These are phyloP conservation scores for Clusia tigrina DNA, from an alignment of 2,888 invertebrate species.

Conservation along the genomic window DNA sequence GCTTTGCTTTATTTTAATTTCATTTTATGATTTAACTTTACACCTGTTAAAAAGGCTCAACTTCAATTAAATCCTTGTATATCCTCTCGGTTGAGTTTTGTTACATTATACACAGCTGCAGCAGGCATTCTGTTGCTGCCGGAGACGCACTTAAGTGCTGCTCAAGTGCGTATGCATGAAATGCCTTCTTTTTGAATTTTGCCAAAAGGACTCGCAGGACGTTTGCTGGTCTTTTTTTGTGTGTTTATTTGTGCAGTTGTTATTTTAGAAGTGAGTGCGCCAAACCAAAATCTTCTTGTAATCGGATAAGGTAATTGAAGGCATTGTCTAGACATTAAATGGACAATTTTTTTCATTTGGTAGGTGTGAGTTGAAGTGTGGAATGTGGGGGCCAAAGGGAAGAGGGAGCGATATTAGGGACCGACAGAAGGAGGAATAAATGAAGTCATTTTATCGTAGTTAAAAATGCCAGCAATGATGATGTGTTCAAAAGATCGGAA, in stretches of 20 bases:
- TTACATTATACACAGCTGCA: background rate
- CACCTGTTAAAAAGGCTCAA: conserved; percentile 54
- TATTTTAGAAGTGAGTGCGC: conserved; percentile 30
- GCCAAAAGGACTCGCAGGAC: conserved; percentile 13
- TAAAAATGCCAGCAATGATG: too few species aligned
- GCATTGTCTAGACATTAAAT: conserved; percentile 63
- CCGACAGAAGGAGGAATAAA: too few species aligned
- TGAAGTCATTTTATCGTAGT: too few species aligned
- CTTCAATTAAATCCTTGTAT: conserved; percentile 54
- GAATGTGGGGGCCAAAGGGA: background rate
- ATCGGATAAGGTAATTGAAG: conserved; percentile 64
- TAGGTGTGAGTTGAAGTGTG: background rate
- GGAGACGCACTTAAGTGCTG: conserved; percentile 51
- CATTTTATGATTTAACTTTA: conserved; percentile 62
- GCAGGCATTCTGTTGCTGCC: background rate
- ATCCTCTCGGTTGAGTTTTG: conserved; percentile 29
- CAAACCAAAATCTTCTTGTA: conserved; percentile 58
- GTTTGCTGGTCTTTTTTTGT: background rate
- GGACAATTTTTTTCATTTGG: conserved; percentile 43
- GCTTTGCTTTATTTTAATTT: conserved; percentile 58
- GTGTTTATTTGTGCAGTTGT: background rate
- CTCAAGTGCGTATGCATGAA: conserved; percentile 33
- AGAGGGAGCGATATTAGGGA: background rate
- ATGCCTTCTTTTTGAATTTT: conserved; percentile 41
- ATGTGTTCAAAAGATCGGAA: too few species aligned